phyloP scores from a whole-genome alignment of 2,888 invertebrate species.

The Patella caerulea region DNA sequence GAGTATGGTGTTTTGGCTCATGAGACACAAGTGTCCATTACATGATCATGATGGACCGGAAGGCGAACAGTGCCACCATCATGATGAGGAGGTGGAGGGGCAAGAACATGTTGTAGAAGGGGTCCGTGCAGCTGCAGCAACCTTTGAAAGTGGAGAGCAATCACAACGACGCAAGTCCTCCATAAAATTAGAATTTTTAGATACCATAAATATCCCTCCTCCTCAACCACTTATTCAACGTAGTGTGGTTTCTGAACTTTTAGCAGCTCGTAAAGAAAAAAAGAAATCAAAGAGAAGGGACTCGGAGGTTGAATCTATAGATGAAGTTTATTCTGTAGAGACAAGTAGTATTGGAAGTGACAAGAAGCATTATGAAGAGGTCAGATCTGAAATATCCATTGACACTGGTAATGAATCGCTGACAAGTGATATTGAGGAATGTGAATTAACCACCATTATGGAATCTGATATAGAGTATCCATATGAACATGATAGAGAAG shows the following conservation, averaged over 20 bases:
- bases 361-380: constrained; percentile 15
- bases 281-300: neutral
- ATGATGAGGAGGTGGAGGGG: neutral
- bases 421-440: constrained; percentile 31
- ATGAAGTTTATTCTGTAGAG: neutral
- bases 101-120: neutral
- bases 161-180: neutral
- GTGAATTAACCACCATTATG: constrained; percentile 30
- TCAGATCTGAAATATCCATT: constrained; percentile 23
- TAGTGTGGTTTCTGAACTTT: neutral
- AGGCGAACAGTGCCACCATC: neutral
- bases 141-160: neutral
- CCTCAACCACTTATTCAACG: neutral
- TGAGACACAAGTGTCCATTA: constrained; percentile 40
- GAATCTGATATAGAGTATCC: constrained; percentile 34
- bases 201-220: neutral
- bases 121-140: neutral
- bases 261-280: neutral
- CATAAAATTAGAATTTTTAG: neutral
- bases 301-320: neutral
- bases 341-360: neutral
- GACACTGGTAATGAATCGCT: constrained; percentile 38
- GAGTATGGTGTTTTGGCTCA: constrained; percentile 33
- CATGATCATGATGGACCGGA: constrained; percentile 30
- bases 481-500: neutral